These are phyloP conservation scores for Mythimna ferrago DNA, from an alignment of 2,888 invertebrate species.

Conservation along the genomic window DNA sequence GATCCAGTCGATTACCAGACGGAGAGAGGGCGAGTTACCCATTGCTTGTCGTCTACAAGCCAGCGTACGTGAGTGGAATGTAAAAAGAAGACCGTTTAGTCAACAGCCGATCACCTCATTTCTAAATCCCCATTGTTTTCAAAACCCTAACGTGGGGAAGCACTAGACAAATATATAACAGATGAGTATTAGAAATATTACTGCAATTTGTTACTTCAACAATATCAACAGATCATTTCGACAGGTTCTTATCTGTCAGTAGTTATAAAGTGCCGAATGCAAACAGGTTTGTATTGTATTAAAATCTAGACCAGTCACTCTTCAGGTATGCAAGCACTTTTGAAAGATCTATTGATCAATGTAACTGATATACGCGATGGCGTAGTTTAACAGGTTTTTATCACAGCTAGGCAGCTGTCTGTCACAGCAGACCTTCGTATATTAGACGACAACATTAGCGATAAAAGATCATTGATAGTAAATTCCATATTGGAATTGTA, in stretches of 20 bases:
- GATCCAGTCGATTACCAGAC: too few relatives aligned
- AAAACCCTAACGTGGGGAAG: neutral
- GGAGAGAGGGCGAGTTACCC: too few relatives aligned
- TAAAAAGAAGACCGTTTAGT: too few relatives aligned
- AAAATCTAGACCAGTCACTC: conserved; percentile 36
- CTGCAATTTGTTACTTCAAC: neutral
- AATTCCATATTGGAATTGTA: neutral
- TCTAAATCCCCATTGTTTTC: too few relatives aligned
- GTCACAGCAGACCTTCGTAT: neutral
- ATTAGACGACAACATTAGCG: neutral
- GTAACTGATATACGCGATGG: conserved; percentile 8
- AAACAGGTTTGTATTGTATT: conserved; percentile 51
- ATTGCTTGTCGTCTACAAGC: too few relatives aligned
- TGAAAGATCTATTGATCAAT: conserved; percentile 36
- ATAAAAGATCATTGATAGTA: neutral
- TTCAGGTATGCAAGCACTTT: conserved; percentile 39
- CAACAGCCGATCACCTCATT: too few relatives aligned
- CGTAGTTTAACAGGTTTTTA: conserved; percentile 17
- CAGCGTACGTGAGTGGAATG: too few relatives aligned
- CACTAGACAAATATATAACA: too few relatives aligned
- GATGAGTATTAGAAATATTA: neutral
- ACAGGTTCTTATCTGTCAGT: conserved; percentile 20
- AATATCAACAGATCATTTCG: neutral
- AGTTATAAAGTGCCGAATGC: conserved; percentile 5
- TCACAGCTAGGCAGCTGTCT: too few relatives aligned